Evolutionary conservation across 2,888 invertebrate species (phyloP), one percentile per base, ranked within the genome.

Genomic region (Sinhomidia bicolor): DNA sequence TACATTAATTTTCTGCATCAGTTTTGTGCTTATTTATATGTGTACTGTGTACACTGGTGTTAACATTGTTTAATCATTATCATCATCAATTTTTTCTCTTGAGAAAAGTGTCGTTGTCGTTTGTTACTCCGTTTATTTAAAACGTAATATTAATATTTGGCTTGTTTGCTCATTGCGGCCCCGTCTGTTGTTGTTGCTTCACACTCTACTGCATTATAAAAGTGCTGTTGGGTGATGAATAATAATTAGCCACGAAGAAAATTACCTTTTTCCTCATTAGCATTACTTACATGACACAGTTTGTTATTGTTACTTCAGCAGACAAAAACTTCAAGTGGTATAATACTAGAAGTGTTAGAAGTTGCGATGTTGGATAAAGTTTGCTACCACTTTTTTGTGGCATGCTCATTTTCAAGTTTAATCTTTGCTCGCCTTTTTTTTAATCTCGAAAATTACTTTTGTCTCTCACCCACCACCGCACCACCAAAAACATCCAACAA

Each of bases 191-290:
- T n/a, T n/a, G n/a, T n/a, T n/a, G n/a, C n/a, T n/a, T n/a, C 4
- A 6, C 20, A 6, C 10, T 57, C 1, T 20, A 57, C 17, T 10
- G 7, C 1, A 9, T 23, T 60, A 26, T 26, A 26, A 26, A 12
- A 17, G 60, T 2, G 36, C 1, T 26, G 60, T 10, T 36, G 36
- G 47, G 32, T 65, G 82, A 57, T 83, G 83, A 83, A 83, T 83
- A 83, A 57, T 74, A 83, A 83, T 83, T 83, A 83, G 36, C 74
- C 83, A 41, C n/a, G n/a, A n/a, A 12, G 57, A 57, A 83, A 71
- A 51, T 83, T 68, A 74, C 41, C 57, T 68, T 65, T 65, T 65
- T 65, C 65, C 65, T 65, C 32, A 65, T 65, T 65, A 65, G 12
- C 65, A 65, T 65, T 65, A 65, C 65, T 32, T n/a, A 65, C 65